These are phyloP conservation scores for Emberiza fucata DNA, from an alignment of 2,113 vertebrate genomes.

Conservation along the genomic window DNA sequence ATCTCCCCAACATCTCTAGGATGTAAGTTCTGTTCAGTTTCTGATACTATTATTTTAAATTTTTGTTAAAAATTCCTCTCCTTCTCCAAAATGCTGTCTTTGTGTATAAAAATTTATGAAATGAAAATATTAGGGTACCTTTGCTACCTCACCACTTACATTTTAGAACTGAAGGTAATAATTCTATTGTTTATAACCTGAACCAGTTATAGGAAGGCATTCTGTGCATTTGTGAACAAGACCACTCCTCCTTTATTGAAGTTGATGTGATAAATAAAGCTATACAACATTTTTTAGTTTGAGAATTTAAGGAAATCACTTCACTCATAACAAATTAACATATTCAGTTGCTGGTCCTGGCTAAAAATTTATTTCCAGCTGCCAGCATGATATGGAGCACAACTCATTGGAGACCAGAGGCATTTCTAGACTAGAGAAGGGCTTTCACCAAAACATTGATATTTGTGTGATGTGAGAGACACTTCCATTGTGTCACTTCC, in stretches of 20 bases:
- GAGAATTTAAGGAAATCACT: neutral
- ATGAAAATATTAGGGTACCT: neutral
- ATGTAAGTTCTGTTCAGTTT: conserved; percentile 84
- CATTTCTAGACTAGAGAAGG: neutral
- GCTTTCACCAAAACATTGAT: neutral
- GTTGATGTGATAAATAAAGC: neutral
- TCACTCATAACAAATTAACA: neutral
- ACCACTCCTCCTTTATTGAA: neutral
- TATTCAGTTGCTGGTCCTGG: neutral
- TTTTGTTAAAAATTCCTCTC: neutral
- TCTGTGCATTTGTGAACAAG: neutral
- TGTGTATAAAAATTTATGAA: neutral
- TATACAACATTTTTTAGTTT: neutral
- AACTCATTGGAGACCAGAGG: neutral
- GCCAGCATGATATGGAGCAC: neutral
- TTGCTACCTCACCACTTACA: neutral
- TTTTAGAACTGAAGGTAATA: neutral
- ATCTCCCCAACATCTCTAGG: conserved; percentile 89
- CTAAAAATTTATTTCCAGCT: neutral
- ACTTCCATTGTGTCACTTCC: neutral
- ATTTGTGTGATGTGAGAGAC: neutral
- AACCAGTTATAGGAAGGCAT: neutral
- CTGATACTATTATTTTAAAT: neutral
- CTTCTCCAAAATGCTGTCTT: neutral
- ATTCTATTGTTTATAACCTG: neutral